phyloP scores from a whole-genome alignment of 2,888 invertebrate genomes.

The Drosophila mettleri region DNA sequence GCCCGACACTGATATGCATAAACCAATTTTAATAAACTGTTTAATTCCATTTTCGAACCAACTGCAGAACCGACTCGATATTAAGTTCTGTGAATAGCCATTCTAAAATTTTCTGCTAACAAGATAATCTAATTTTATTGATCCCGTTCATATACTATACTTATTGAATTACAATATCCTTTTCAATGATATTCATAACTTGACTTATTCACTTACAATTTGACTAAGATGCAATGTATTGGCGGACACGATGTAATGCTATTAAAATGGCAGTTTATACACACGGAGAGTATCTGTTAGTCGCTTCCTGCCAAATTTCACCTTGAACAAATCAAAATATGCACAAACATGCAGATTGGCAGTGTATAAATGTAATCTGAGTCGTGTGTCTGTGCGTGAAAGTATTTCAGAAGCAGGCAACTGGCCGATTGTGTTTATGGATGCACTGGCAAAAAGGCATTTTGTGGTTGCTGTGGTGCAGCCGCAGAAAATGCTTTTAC shows the following conservation, averaged over 20 bases:
- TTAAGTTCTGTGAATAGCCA: neutral
- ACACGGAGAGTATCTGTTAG: neutral
- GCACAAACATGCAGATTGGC: constrained; percentile 22
- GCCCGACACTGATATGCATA: constrained; percentile 31
- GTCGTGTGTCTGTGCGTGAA: constrained; percentile 18
- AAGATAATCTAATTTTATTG: neutral
- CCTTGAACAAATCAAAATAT: constrained; percentile 24
- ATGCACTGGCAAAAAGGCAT: constrained; percentile 64
- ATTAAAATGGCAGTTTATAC: too few relatives aligned
- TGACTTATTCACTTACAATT: neutral
- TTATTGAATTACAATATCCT: neutral
- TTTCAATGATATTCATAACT: neutral
- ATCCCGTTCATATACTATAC: too few relatives aligned
- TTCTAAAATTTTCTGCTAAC: neutral
- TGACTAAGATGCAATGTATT: neutral
- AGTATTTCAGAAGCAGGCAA: constrained; percentile 38
- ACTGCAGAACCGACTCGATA: neutral
- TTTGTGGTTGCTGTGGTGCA: constrained; percentile 65
- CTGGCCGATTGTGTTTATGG: constrained; percentile 29
- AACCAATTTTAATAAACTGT: constrained; percentile 24
- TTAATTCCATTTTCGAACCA: neutral
- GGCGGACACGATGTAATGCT: too few relatives aligned
- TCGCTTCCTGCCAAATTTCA: neutral
- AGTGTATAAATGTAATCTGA: constrained; percentile 15
- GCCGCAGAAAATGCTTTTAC: constrained; percentile 68